Evolutionary conservation across 2,113 vertebrate species (phyloP).

Genomic region (Trematomus loennbergii): DNA sequence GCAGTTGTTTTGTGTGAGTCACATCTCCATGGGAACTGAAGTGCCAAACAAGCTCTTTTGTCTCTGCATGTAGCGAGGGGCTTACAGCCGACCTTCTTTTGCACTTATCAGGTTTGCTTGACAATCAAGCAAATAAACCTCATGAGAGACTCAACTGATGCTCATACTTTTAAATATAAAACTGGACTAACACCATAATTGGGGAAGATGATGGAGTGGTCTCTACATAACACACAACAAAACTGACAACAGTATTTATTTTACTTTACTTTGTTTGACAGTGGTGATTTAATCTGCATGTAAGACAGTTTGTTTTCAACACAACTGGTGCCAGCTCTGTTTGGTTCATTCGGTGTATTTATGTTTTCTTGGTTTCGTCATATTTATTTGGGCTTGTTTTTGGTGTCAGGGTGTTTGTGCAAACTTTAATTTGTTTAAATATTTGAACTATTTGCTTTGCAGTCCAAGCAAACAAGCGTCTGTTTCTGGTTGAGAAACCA

Average conservation of each 20-base stretch:
- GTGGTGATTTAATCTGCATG: conserved; percentile 54
- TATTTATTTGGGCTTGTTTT: conserved; percentile 17
- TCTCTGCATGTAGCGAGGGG: conserved; percentile 46
- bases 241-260: conserved; percentile 23
- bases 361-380: conserved; percentile 1
- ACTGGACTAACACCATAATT: neutral
- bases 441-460: conserved; percentile 6
- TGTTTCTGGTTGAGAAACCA: conserved; percentile 8
- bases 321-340: neutral
- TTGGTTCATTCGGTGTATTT: conserved; percentile 21
- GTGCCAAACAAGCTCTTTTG: conserved; percentile 1
- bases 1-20: conserved; percentile 62
- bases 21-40: conserved; percentile 29
- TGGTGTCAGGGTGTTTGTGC: conserved; percentile 1
- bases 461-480: neutral
- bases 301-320: conserved; percentile 35
- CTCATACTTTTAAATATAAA: conserved; percentile 1
- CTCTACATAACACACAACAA: conserved; percentile 1
- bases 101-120: conserved; percentile 66
- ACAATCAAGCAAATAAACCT: conserved; percentile 53
- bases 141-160: neutral
- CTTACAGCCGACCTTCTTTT: conserved; percentile 53
- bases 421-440: conserved; percentile 14
- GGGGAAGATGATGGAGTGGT: neutral
- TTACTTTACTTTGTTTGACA: conserved; percentile 25